Conservation (phyloP, 2,113 vertebrate genomes). For the Colius striatus region DNA sequence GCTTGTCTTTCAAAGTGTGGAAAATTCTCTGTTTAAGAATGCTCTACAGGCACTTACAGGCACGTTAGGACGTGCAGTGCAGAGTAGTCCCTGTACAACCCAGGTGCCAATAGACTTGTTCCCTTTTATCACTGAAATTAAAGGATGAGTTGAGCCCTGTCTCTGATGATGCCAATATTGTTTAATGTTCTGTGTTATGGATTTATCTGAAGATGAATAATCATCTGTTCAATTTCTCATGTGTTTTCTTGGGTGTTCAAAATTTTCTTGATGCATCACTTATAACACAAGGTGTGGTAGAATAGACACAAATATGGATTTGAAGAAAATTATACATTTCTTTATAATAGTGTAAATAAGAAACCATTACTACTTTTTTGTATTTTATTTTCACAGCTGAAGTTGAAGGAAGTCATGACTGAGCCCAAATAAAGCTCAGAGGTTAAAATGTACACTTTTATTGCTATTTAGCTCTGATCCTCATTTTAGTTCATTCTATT, state of each 20-base stretch:
- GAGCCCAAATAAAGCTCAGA: not conserved
- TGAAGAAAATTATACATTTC: not conserved
- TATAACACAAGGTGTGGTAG: not conserved
- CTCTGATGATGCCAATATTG: not conserved
- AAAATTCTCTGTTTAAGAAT: not conserved
- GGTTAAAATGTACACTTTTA: not conserved
- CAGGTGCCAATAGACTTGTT: not conserved
- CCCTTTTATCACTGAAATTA: not conserved
- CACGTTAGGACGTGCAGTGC: not conserved
- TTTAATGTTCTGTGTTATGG: conserved; percentile 34
- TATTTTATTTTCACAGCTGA: not conserved
- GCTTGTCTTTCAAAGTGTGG: not conserved
- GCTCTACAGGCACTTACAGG: not conserved
- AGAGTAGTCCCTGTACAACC: not conserved
- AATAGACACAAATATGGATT: not conserved
- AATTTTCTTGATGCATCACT: not conserved
- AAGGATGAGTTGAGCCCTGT: not conserved
- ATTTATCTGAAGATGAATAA: conserved; percentile 1
- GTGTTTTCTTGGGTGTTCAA: not conserved
- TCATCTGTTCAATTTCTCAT: not conserved
- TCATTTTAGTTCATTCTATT: not conserved
- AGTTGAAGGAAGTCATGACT: not conserved
- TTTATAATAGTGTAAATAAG: not conserved
- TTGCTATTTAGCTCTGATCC: not conserved
- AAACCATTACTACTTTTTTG: not conserved